Evolutionary conservation across 2,888 invertebrate genomes (phyloP).

Genomic region (Schrankia costaestrigalis): DNA sequence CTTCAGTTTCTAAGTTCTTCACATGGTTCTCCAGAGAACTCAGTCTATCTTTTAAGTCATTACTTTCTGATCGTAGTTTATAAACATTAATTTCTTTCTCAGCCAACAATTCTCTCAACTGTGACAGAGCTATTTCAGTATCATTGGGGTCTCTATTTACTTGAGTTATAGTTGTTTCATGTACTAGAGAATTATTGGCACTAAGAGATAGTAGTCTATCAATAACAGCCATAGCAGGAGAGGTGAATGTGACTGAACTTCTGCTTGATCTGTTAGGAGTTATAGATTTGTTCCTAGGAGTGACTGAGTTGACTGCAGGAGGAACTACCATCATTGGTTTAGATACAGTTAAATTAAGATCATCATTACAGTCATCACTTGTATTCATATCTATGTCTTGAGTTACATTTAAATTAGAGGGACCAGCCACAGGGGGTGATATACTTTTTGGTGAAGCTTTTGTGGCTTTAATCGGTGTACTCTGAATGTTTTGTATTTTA

Average conservation of each 20-base stretch:
- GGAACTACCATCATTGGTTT: slow-evolving; percentile 74
- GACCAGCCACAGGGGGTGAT: slow-evolving; percentile 37
- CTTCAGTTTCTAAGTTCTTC: slow-evolving; percentile 54
- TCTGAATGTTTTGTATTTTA: slow-evolving; percentile 53
- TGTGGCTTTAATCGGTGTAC: slow-evolving; percentile 52
- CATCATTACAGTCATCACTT: slow-evolving; percentile 47
- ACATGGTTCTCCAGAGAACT: slow-evolving; percentile 59
- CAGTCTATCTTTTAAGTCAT: slow-evolving; percentile 72
- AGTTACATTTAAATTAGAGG: slow-evolving; percentile 42
- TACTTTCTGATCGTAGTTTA: slow-evolving; percentile 71
- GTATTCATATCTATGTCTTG: slow-evolving; percentile 33
- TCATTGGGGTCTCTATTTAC: slow-evolving; percentile 51
- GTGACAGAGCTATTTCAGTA: slow-evolving; percentile 59
- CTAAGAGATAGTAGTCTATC: slow-evolving; percentile 72
- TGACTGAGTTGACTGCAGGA: slow-evolving; percentile 63
- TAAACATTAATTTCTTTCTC: slow-evolving; percentile 78
- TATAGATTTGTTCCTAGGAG: slow-evolving; percentile 52
- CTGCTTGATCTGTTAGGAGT: slow-evolving; percentile 62
- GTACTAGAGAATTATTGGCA: slow-evolving; percentile 52
- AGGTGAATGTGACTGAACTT: slow-evolving; percentile 66
- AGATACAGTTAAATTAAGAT: slow-evolving; percentile 48
- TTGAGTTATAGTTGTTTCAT: slow-evolving; percentile 44
- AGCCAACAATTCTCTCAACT: slow-evolving; percentile 75
- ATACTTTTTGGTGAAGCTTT: slow-evolving; percentile 27
- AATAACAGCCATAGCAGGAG: slow-evolving; percentile 77